Base-by-base conservation (phyloP, 2,797 vertebrate genomes). In the Falco cherrug region DNA sequence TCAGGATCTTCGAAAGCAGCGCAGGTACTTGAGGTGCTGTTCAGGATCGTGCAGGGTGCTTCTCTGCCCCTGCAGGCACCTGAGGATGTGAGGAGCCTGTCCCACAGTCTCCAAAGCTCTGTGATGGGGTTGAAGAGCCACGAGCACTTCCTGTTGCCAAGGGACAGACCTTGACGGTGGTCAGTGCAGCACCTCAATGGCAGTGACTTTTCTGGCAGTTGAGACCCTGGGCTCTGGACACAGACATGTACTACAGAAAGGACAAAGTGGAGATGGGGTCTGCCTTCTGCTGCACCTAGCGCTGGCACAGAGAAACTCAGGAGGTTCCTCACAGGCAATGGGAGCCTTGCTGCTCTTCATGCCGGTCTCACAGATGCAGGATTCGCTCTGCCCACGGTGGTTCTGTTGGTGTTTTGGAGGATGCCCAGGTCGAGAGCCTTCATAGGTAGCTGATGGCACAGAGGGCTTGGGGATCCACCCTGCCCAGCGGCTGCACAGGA, bases 61-160 rank as follows among this genome's bases (percentile, higher is more conserved):
- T 64, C 64, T 87, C 35, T 69, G 37, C 43, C 35, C 39, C 24
- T 37, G 68, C 31, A 81, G 63, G 64, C 54, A 47, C 35, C 69
- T 11, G 33, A 75, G 35, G 51, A 21, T 47, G 25, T 20, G 50
- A 91, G 31, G 29, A 86, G 15, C 10, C 33, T 63, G 35, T 37
- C 22, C 24, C 60, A 39, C 2, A 10, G 69, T 7, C 57, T 79
- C 74, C 37, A 60, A 65, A 78, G 26, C 39, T 85, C 68, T 70
- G 47, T 0, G 0, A 39, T 24, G 45, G 45, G 35, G 17, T 3
- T 41, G 53, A 47, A 4, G 18, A 82, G 35, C 37, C 13, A 37
- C 68, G 35, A 54, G 50, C 65, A 84, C 24, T 21, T 91, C 33
- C 73, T 65, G 50, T 5, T 51, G 12, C 18, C 74, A 57, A 54